Evolutionary conservation across 2,113 vertebrate genomes (phyloP).

Genomic region (Bungarus multicinctus): DNA sequence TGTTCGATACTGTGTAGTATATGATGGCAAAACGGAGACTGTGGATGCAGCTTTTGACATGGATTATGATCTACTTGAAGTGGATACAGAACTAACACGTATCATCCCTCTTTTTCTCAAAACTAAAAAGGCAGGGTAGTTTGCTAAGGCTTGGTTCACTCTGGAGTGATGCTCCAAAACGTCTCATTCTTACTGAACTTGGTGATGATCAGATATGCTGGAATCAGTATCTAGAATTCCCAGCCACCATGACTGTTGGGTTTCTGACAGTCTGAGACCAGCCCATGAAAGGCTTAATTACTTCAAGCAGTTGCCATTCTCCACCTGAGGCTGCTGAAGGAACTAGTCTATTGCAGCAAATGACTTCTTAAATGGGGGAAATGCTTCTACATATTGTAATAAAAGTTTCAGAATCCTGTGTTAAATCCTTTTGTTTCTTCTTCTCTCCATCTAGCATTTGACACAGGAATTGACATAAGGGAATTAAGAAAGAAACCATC

Average conservation of each 20-base stretch:
- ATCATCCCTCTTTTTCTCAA: background rate
- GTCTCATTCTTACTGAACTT: background rate
- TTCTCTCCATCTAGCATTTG: background rate
- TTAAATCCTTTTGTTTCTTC: background rate
- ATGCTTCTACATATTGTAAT: background rate
- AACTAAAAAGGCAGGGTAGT: background rate
- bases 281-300: background rate
- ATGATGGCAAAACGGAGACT: slow-evolving; percentile 70
- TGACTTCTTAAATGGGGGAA: too few species aligned
- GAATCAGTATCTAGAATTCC: background rate
- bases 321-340: background rate
- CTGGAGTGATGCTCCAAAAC: background rate
- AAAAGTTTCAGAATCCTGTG: background rate
- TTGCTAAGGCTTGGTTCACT: background rate
- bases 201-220: background rate
- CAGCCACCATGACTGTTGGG: background rate
- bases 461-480: background rate
- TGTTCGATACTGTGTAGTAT: slow-evolving; percentile 80
- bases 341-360: background rate
- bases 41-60: slow-evolving; percentile 33
- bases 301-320: background rate
- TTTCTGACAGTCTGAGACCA: background rate
- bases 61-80: background rate
- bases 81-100: slow-evolving; percentile 36
- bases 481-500: background rate